Evolutionary conservation across 1,140 invertebrate species (phyloP).

Genomic region (Formica selysi): DNA sequence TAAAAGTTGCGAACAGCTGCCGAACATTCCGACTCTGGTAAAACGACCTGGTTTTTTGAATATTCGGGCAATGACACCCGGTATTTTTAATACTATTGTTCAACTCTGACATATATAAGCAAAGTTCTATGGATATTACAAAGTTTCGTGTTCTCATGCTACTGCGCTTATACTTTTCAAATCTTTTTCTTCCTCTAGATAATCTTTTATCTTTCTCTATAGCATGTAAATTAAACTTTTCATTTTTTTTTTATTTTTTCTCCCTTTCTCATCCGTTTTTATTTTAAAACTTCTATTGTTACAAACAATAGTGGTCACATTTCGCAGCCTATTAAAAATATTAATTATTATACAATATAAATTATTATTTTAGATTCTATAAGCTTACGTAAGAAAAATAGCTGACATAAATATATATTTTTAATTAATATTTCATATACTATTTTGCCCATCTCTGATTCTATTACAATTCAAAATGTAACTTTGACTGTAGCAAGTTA

Average conservation of each 20-base stretch:
- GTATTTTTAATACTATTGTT: background rate
- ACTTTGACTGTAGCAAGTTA: background rate
- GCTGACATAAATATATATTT: too few relatives aligned
- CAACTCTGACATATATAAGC: background rate
- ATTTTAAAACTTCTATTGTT: background rate
- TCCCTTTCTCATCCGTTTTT: background rate
- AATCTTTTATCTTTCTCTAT: background rate
- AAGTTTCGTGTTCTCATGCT: constrained; percentile 12
- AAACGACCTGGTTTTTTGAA: background rate
- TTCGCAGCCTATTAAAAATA: too few relatives aligned
- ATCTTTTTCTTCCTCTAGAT: constrained; percentile 13
- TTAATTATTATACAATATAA: too few relatives aligned
- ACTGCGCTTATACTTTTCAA: constrained; percentile 2
- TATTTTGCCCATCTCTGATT: background rate
- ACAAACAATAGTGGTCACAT: too few relatives aligned
- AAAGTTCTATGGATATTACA: background rate
- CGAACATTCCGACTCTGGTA: background rate
- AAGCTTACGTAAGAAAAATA: too few relatives aligned
- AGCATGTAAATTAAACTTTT: constrained; percentile 2
- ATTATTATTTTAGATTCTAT: too few relatives aligned
- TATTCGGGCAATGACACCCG: background rate
- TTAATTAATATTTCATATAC: too few relatives aligned
- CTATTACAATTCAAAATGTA: background rate
- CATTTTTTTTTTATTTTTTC: background rate
- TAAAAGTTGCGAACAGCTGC: constrained; percentile 6